Percentiles rank a stretch among this genome's conserved stretches.
phyloP scores from a whole-genome alignment of 2,888 invertebrate genomes.

The Drosophila kuntzei region DNA sequence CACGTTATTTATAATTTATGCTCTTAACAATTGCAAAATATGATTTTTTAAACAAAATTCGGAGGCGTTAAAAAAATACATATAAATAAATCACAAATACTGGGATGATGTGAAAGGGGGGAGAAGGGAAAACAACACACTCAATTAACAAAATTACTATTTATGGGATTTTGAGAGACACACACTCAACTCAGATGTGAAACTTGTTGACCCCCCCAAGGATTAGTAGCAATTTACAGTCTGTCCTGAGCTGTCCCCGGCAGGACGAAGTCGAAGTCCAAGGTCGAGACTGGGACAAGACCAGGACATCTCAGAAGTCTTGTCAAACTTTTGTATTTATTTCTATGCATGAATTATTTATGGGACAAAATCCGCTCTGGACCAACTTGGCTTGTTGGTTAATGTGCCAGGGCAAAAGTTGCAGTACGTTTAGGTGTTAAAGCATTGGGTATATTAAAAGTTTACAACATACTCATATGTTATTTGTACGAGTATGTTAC shows the following conservation, averaged over 20 bases:
- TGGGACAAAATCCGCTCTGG: slow-evolving; percentile 53
- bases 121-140: slow-evolving; percentile 35
- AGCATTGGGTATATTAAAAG: slow-evolving; percentile 49
- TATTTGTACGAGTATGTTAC: neutral
- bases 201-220: slow-evolving; percentile 48
- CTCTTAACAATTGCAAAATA: slow-evolving; percentile 48
- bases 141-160: slow-evolving; percentile 78
- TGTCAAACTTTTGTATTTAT: slow-evolving; percentile 72
- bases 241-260: slow-evolving; percentile 25
- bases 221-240: slow-evolving; percentile 69
- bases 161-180: slow-evolving; percentile 65
- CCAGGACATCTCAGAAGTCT: slow-evolving; percentile 32
- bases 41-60: slow-evolving; percentile 52
- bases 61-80: slow-evolving; percentile 17
- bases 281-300: neutral
- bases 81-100: slow-evolving; percentile 29
- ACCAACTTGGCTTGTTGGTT: slow-evolving; percentile 45
- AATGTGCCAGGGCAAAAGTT: slow-evolving; percentile 44
- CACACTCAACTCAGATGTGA: slow-evolving; percentile 15
- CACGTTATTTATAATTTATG: slow-evolving; percentile 56
- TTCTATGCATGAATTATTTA: slow-evolving; percentile 77
- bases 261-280: slow-evolving; percentile 7
- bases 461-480: slow-evolving; percentile 51
- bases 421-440: slow-evolving; percentile 43
- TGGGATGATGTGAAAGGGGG: neutral